Evolutionary conservation across 2,113 vertebrate species (phyloP).

Genomic region (Mellivora capensis): DNA sequence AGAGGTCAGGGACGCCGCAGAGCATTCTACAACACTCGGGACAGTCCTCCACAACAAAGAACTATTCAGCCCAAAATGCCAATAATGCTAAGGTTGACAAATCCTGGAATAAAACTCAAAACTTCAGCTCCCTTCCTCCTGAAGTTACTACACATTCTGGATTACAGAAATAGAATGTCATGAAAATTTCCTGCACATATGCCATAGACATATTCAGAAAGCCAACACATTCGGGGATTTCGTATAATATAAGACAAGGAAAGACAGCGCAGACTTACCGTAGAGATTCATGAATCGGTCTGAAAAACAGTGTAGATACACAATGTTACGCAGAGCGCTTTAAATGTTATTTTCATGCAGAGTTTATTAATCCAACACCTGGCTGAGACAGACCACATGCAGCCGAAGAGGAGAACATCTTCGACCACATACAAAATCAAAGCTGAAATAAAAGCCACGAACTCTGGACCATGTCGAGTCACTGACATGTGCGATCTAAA

Average conservation of each 20-base stretch:
- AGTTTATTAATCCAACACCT: neutral
- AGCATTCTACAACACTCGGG: neutral
- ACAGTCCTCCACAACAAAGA: neutral
- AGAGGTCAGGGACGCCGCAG: neutral
- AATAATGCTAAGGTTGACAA: neutral
- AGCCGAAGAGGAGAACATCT: neutral
- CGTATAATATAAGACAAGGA: neutral
- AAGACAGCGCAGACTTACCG: neutral
- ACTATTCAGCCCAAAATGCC: neutral
- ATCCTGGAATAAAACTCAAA: neutral
- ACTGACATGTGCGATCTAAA: neutral
- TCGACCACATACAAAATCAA: neutral
- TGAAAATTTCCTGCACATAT: neutral
- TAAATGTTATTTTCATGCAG: neutral
- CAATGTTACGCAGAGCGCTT: neutral
- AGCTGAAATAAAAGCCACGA: neutral
- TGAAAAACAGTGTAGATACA: neutral
- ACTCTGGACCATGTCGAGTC: neutral
- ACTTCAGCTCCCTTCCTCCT: neutral
- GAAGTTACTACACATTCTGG: neutral
- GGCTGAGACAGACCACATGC: neutral
- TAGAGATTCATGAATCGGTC: neutral
- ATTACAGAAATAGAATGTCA: neutral
- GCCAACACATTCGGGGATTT: neutral
- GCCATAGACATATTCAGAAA: conserved; percentile 16